Evolutionary conservation across 2,113 vertebrate genomes (phyloP).

Genomic region (Antechinus stuartii): DNA sequence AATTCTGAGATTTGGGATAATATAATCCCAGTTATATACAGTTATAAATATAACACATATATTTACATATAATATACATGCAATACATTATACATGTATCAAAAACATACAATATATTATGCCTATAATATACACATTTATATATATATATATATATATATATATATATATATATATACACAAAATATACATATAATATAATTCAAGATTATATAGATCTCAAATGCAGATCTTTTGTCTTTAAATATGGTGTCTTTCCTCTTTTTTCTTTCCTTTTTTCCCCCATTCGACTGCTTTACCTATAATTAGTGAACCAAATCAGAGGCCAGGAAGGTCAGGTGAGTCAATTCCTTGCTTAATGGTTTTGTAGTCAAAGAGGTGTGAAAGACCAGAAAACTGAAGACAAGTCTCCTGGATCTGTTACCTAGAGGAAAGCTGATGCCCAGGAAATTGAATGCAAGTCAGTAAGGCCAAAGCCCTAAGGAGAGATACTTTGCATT

Average conservation of each 20-base stretch:
- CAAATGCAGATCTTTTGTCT: not conserved
- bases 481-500: not conserved
- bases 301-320: not conserved
- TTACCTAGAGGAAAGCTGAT: not conserved
- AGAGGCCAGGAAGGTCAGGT: not conserved
- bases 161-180: no score
- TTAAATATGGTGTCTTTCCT: not conserved
- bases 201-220: not conserved
- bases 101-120: no score
- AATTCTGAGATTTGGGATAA: not conserved
- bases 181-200: no score
- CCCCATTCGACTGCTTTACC: not conserved
- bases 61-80: no score
- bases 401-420: not conserved
- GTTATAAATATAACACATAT: no score
- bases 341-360: not conserved
- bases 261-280: not conserved
- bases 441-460: not conserved
- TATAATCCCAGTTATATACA: not conserved
- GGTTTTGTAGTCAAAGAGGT: not conserved
- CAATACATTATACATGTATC: no score
- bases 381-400: not conserved
- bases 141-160: no score
- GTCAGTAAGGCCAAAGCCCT: not conserved
- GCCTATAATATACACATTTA: no score